Conservation (phyloP, 2,888 invertebrate genomes). For the Ptycholaimellus sp. region DNA sequence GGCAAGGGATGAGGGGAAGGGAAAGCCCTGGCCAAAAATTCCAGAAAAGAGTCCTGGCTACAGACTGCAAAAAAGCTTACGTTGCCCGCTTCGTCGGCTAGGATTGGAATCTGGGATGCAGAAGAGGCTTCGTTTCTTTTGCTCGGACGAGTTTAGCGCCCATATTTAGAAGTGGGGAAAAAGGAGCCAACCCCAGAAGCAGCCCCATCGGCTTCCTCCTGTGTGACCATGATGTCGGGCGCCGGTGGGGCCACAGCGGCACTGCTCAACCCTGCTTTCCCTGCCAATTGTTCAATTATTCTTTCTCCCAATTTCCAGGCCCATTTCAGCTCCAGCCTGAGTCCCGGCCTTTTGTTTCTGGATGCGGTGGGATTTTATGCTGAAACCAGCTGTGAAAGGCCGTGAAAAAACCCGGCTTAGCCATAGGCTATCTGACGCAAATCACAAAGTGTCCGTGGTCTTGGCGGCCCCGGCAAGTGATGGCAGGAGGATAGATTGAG, state of each 20-base stretch:
- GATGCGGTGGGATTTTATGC: too few species aligned
- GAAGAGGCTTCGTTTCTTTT: neutral
- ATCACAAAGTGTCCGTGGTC: too few species aligned
- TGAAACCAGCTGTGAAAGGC: too few species aligned
- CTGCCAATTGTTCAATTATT: too few species aligned
- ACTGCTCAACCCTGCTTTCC: conserved; percentile 8
- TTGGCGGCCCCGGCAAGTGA: too few species aligned
- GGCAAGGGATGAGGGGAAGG: too few species aligned
- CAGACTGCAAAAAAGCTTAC: neutral
- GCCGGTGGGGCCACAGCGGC: conserved; percentile 12
- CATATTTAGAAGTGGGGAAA: neutral
- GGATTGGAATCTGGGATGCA: neutral
- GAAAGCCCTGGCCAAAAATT: neutral
- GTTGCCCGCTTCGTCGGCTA: neutral
- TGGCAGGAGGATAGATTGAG: too few species aligned
- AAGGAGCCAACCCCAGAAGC: conserved; percentile 16
- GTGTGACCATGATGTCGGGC: conserved; percentile 22
- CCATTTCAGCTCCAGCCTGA: too few species aligned
- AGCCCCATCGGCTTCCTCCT: conserved; percentile 21
- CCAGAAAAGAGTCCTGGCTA: neutral
- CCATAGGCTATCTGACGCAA: too few species aligned
- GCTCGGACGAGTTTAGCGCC: neutral
- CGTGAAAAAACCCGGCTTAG: too few species aligned
- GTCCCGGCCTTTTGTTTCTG: too few species aligned
- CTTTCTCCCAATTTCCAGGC: too few species aligned